These are phyloP conservation scores for Otis tarda DNA, from an alignment of 2,113 vertebrate genomes.

Conservation along the genomic window DNA sequence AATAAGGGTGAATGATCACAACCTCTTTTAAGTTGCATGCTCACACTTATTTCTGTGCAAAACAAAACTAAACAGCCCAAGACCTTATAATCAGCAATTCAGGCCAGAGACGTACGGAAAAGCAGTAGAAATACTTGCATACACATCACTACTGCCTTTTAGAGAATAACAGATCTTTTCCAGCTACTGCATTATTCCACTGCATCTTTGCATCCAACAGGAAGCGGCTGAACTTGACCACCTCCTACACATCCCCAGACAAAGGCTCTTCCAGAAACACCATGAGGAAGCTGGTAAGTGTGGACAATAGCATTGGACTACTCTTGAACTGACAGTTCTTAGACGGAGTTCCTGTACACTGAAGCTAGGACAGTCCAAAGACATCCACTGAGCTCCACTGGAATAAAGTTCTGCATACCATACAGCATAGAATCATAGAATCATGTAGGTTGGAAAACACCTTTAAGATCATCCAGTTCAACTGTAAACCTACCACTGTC, in stretches of 20 bases:
- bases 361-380: background rate
- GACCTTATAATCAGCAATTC: background rate
- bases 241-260: background rate
- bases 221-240: background rate
- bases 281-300: fast-evolving
- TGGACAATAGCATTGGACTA: background rate
- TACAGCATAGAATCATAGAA: background rate
- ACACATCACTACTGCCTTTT: fast-evolving
- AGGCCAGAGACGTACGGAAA: background rate
- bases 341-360: background rate
- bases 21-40: background rate
- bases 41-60: background rate
- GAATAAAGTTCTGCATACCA: background rate
- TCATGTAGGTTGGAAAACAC: background rate
- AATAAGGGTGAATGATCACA: background rate
- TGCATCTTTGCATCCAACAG: background rate
- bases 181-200: background rate
- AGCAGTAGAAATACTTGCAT: background rate
- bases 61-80: background rate
- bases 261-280: background rate
- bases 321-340: background rate
- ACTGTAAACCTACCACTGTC: background rate
- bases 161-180: background rate
- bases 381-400: background rate
- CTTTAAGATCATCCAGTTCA: background rate